Conservation (phyloP, 2,113 vertebrate genomes). For the Callipepla squamata region DNA sequence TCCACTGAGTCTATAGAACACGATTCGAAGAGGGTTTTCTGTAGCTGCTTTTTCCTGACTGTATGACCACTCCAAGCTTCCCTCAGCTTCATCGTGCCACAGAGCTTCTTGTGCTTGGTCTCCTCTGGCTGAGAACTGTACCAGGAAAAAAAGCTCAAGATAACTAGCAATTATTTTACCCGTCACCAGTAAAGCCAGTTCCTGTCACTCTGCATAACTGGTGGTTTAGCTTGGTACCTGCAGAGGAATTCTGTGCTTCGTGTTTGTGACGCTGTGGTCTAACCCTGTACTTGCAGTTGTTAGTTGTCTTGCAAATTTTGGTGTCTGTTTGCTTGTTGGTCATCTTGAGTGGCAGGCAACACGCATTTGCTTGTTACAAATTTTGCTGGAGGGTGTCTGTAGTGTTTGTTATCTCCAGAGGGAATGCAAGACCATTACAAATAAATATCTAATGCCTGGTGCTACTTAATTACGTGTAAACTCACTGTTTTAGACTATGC, state of each 20-base stretch:
- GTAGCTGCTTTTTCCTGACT: accelerated
- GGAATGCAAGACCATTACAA: not conserved
- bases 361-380: not conserved
- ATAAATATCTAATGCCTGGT: not conserved
- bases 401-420: not conserved
- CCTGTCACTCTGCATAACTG: not conserved
- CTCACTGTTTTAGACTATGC: not conserved
- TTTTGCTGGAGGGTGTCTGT: not conserved
- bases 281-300: accelerated
- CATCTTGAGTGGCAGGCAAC: not conserved
- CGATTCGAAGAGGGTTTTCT: accelerated
- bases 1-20: not conserved
- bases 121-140: not conserved
- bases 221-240: not conserved
- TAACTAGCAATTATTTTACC: not conserved
- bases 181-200: not conserved
- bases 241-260: not conserved
- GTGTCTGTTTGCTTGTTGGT: not conserved
- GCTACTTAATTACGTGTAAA: conserved; percentile 50
- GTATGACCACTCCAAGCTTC: not conserved
- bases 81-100: not conserved
- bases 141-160: not conserved
- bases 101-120: not conserved
- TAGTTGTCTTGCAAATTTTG: not conserved
- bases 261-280: accelerated